Percentiles rank a stretch among this genome's conserved stretches.
These are phyloP conservation scores for Phoxinus dragarum DNA, from an alignment of 2,797 vertebrate genomes.

Conservation along the genomic window DNA sequence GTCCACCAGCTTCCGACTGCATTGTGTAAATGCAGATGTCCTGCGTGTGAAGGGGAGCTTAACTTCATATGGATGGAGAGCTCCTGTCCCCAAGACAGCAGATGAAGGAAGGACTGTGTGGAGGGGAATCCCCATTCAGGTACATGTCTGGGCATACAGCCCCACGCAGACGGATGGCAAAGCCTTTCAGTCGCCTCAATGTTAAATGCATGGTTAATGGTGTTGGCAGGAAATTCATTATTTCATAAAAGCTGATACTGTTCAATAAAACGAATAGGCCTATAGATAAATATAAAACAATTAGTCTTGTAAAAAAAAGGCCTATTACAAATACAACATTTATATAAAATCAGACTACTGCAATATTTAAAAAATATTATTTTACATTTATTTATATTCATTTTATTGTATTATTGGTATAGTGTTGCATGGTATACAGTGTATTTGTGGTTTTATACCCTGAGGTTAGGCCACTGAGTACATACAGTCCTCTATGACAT, in stretches of 20 bases:
- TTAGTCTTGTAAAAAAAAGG: neutral
- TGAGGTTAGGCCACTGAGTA: neutral
- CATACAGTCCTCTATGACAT: neutral
- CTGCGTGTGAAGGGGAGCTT: too few species aligned
- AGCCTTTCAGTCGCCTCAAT: neutral
- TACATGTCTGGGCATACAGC: conserved; percentile 78
- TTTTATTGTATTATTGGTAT: neutral
- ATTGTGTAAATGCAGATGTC: too few species aligned
- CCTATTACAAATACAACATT: too few species aligned
- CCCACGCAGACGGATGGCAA: conserved; percentile 26
- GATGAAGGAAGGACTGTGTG: conserved; percentile 29
- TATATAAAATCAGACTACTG: too few species aligned
- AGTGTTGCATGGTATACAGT: neutral
- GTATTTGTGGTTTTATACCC: neutral
- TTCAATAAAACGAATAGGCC: neutral
- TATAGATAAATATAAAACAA: neutral
- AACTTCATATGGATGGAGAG: conserved; percentile 67
- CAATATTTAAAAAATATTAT: neutral
- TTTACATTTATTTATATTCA: neutral
- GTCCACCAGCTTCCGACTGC: too few species aligned
- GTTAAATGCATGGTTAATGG: neutral
- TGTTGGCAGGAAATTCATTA: neutral
- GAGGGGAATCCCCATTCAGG: conserved; percentile 63
- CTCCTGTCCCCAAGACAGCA: conserved; percentile 38
- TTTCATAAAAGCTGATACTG: neutral